Conservation (phyloP, 1,140 invertebrate genomes). For the Drosophila littoralis region DNA sequence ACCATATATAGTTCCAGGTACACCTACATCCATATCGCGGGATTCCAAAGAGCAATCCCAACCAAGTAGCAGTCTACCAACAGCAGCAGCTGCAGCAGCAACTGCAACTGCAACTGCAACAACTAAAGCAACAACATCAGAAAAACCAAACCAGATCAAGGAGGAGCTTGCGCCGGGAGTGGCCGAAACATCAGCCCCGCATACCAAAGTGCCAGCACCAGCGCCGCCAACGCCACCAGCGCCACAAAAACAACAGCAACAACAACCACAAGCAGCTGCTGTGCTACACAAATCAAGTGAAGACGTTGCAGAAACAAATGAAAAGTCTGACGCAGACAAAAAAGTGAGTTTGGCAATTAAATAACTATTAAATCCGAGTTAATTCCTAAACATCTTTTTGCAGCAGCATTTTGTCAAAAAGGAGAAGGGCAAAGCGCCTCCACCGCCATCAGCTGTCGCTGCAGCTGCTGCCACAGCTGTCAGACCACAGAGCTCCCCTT, state of each 20-base stretch:
- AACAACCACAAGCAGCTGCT: slow-evolving; percentile 21
- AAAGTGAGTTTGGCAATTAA: slow-evolving; percentile 45
- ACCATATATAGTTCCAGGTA: slow-evolving; percentile 72
- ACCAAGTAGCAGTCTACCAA: slow-evolving; percentile 79
- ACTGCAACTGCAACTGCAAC: slow-evolving; percentile 43
- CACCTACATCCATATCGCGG: slow-evolving; percentile 82
- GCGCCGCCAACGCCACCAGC: slow-evolving; percentile 64
- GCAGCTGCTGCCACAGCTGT: slow-evolving; percentile 14
- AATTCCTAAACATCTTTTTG: neutral
- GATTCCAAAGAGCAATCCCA: slow-evolving; percentile 84
- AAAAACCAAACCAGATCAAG: slow-evolving; percentile 72
- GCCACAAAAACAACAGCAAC: slow-evolving; percentile 45
- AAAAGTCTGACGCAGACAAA: slow-evolving; percentile 64
- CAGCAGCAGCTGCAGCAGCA: slow-evolving; percentile 49
- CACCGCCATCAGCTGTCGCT: slow-evolving; percentile 85
- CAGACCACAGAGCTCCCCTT: neutral
- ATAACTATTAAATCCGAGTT: too few species aligned
- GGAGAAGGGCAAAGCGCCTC: slow-evolving; percentile 90
- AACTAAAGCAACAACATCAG: slow-evolving; percentile 70
- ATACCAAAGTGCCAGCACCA: slow-evolving; percentile 78
- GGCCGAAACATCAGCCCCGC: slow-evolving; percentile 51
- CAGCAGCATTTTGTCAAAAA: slow-evolving; percentile 86
- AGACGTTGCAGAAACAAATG: slow-evolving; percentile 48
- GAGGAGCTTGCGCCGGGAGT: slow-evolving; percentile 52
- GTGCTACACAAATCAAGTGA: slow-evolving; percentile 59